These are phyloP conservation scores for Malurus leucopterus DNA, from an alignment of 2,797 vertebrate genomes.

Conservation along the genomic window DNA sequence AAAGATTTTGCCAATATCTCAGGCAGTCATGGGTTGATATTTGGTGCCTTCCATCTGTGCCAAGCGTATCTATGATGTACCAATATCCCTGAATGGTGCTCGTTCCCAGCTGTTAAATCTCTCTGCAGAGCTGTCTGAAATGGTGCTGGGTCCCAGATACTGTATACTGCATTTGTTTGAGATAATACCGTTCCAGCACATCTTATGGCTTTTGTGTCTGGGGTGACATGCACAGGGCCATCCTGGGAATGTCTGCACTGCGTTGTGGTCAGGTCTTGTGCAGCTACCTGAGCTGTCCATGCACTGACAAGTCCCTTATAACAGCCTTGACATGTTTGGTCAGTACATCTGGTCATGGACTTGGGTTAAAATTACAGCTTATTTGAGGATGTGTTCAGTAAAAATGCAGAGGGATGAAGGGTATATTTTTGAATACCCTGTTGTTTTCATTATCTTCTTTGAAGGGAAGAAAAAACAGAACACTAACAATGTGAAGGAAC, in stretches of 20 bases:
- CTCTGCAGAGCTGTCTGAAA: background rate
- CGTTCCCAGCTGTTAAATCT: background rate
- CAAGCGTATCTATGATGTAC: background rate
- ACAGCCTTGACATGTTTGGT: background rate
- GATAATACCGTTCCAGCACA: background rate
- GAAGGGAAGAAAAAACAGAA: constrained; percentile 68
- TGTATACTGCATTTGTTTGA: background rate
- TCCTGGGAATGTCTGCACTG: background rate
- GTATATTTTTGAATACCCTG: background rate
- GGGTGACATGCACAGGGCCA: background rate
- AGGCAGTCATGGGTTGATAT: background rate
- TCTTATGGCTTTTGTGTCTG: background rate
- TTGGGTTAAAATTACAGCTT: background rate
- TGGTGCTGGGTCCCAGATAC: background rate
- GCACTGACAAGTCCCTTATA: background rate
- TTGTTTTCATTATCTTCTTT: background rate
- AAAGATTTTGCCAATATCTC: background rate
- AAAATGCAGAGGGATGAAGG: background rate
- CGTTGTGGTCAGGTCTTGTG: background rate
- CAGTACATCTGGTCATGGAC: background rate
- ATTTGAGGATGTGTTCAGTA: background rate
- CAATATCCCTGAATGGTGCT: background rate
- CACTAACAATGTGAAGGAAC: constrained; percentile 65
- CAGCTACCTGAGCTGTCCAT: background rate
- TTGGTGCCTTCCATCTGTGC: background rate